Evolutionary conservation across 2,797 vertebrate species (phyloP).

Genomic region (Sphenopsis melanotis): DNA sequence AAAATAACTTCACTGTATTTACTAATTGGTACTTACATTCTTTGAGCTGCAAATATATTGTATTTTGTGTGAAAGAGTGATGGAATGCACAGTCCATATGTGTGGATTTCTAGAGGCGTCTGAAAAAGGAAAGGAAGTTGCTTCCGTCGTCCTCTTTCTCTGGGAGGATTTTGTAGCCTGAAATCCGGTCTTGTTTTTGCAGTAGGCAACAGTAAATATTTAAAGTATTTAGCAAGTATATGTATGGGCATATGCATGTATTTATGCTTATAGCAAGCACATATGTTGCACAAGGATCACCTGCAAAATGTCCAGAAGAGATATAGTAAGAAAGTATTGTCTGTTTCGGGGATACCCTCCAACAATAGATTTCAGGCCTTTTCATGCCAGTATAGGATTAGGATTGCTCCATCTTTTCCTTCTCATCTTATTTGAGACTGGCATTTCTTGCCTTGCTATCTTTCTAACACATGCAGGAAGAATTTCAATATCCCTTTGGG

Average conservation of each 20-base stretch:
- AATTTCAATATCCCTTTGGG: background rate
- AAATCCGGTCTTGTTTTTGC: background rate
- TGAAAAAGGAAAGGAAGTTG: background rate
- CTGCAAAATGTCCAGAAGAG: background rate
- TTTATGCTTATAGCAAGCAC: background rate
- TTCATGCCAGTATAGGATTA: background rate
- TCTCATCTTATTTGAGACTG: background rate
- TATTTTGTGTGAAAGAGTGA: background rate
- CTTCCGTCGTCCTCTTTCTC: background rate
- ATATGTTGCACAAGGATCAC: background rate
- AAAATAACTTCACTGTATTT: background rate
- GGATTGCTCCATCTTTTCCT: background rate
- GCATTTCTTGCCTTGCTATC: background rate
- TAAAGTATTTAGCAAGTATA: background rate
- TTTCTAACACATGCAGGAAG: background rate
- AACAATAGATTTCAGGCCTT: background rate
- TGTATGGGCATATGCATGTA: background rate
- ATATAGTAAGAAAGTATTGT: background rate
- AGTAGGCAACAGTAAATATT: background rate
- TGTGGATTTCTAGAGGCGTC: background rate
- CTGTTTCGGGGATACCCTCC: background rate
- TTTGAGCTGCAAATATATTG: background rate
- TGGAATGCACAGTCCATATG: fast-evolving
- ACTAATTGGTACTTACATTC: background rate
- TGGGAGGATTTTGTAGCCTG: background rate